phyloP scores from a whole-genome alignment of 1,140 invertebrate genomes.

The Procambarus virginalis region DNA sequence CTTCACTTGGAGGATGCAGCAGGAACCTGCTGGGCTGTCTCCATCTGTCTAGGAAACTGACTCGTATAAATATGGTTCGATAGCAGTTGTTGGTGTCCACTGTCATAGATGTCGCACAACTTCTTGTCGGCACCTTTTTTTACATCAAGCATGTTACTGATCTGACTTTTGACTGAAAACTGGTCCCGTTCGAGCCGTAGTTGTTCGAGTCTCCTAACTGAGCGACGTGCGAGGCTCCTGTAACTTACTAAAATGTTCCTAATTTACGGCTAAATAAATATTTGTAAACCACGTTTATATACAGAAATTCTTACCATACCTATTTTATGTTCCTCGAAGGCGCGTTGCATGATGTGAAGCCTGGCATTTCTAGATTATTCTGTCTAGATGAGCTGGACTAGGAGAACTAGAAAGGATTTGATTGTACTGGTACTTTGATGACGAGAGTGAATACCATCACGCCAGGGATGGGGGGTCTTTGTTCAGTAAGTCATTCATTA shows the following conservation, averaged over 20 bases:
- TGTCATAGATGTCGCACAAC: background rate
- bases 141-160: no score
- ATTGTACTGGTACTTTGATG: background rate
- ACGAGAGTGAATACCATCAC: background rate
- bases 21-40: constrained; percentile 11
- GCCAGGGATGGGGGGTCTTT: background rate
- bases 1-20: background rate
- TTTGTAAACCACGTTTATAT: constrained; percentile 13
- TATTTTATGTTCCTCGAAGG: background rate
- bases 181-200: background rate
- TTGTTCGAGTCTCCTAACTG: background rate
- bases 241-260: constrained; percentile 8
- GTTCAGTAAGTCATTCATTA: background rate
- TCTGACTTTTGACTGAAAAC: no score
- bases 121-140: no score
- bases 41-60: background rate
- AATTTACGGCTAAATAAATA: constrained; percentile 14
- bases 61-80: background rate
- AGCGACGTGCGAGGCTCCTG: background rate
- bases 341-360: background rate
- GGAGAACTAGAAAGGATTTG: background rate
- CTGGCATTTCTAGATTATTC: background rate
- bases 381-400: background rate
- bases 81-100: background rate
- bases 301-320: background rate